A percentile compares a stretch with the other conserved stretches of the same genome.
Conservation (phyloP, 2,113 vertebrate species). For the Bettongia penicillata region DNA sequence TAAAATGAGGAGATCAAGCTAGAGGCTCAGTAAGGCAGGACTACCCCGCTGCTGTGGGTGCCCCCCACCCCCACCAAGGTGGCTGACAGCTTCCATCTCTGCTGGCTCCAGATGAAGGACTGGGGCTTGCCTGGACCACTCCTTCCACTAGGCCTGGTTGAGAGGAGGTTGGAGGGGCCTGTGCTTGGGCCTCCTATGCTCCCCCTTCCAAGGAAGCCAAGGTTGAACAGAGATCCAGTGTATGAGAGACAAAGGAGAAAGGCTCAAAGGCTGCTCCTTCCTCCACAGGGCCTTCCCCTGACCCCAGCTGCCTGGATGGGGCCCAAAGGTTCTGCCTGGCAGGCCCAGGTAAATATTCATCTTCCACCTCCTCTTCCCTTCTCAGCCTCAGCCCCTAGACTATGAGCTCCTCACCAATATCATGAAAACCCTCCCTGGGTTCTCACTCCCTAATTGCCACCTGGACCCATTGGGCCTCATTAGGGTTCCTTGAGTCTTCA, state of each 20-base stretch:
- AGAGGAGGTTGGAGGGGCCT: not conserved
- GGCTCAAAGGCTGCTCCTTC: slow-evolving; percentile 27
- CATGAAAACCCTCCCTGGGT: slow-evolving; percentile 67
- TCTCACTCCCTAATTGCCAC: slow-evolving; percentile 69
- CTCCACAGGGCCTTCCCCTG: not conserved
- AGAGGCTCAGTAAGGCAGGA: not conserved
- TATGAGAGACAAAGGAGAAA: slow-evolving; percentile 74
- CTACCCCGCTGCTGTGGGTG: not conserved
- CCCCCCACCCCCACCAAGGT: too few relatives aligned
- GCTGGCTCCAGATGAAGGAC: not conserved
- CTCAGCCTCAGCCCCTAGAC: not conserved
- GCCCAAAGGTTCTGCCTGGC: too few relatives aligned
- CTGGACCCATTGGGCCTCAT: slow-evolving; percentile 39
- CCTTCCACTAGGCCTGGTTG: not conserved
- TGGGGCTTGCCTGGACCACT: not conserved
- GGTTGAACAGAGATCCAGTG: slow-evolving; percentile 68
- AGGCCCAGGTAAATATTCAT: not conserved
- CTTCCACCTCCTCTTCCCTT: not conserved
- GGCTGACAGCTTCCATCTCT: not conserved
- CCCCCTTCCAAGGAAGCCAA: slow-evolving; percentile 21
- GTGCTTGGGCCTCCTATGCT: not conserved
- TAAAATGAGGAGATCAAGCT: not conserved
- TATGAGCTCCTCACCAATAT: not conserved
- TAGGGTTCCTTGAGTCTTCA: not conserved
- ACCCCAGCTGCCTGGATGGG: not conserved